Base-by-base conservation (phyloP, 1,140 invertebrate genomes). In the Trichogramma pretiosum region DNA sequence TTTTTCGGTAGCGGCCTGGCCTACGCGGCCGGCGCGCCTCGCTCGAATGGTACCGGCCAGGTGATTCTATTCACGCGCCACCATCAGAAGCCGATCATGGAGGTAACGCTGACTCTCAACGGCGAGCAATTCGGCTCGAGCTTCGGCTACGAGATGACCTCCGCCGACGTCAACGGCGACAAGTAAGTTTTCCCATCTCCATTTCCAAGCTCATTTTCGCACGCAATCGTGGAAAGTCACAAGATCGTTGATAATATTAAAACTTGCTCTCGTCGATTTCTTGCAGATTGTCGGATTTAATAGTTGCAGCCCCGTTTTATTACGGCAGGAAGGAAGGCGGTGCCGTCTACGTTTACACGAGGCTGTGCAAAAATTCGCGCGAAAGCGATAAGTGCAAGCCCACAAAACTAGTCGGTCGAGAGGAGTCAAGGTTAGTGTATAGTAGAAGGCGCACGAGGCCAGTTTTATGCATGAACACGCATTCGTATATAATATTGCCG, bases 281-380 rank as follows among this genome's bases (percentile, higher is more conserved):
- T 73, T 76, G 50, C 60, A 90, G 87, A 26, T 72, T 80, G 52
- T 79, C 85, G 17, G 93, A 97, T 74, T 72, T 97, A 8, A 74
- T 94, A 35, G 87, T 95, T 1, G 87, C 87, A 17, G 91, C 93
- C 10, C 93, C 93, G 13, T 92, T 94, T 68, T 94, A 90, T 61
- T 94, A 92, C 62, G 77, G 76, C 8, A 80, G 81, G 52, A 79
- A 79, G 21, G 72, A 77, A 34, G 93, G 90, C 28, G 93, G 93
- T 22, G 89, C 92, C 3, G 88, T 94, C 16, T 96, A 95, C 57
- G 69, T 96, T 22, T 97, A 90, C 61, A 88, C 60, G 84, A 89
- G 60, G 54, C 55, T 74, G 11, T 61, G 56, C 53, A 70, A 38
- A 60, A 65, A 21, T 59, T 42, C 46, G 5, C 59, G 56, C 9